A percentile compares a stretch with the other conserved stretches of the same genome.
These are phyloP conservation scores for Epinotia demarniana DNA, from an alignment of 2,888 invertebrate species.

Conservation along the genomic window DNA sequence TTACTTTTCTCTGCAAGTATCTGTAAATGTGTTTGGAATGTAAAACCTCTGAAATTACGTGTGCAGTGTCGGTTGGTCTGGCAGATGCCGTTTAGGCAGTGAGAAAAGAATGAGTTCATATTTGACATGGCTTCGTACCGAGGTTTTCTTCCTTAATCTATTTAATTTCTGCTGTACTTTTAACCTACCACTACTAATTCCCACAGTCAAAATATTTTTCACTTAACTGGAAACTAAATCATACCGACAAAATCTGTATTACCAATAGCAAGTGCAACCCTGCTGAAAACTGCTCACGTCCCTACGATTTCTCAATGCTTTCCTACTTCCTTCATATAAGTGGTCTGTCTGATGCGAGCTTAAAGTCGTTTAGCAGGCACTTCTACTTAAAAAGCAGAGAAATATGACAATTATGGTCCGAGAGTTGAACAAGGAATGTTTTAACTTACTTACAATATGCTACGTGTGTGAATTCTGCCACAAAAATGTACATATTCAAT, in stretches of 20 bases:
- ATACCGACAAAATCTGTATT: background rate
- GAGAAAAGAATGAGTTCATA: too few relatives aligned
- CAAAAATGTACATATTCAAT: conserved; percentile 9
- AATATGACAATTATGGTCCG: background rate
- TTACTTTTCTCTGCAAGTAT: too few relatives aligned
- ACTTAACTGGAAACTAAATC: conserved; percentile 6
- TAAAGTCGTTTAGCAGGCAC: background rate
- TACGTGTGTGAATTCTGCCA: conserved; percentile 28
- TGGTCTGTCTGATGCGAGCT: background rate
- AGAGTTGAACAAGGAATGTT: background rate
- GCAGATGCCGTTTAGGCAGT: too few relatives aligned
- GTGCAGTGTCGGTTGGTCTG: too few relatives aligned
- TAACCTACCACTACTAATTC: background rate
- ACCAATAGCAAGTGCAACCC: conserved; percentile 14
- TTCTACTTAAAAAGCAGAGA: background rate
- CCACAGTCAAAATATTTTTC: background rate
- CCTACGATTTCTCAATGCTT: conserved; percentile 19
- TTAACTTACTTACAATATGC: conserved; percentile 20
- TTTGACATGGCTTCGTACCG: too few relatives aligned
- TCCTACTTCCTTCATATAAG: conserved; percentile 9
- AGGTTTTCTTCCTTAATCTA: too few relatives aligned
- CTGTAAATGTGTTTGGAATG: too few relatives aligned
- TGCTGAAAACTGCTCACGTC: conserved; percentile 28
- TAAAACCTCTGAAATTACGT: too few relatives aligned
- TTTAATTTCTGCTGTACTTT: too few relatives aligned